Evolutionary conservation across 2,113 vertebrate genomes (phyloP), one percentile per base, ranked within the genome.

Genomic region (Oryzias woworae): DNA sequence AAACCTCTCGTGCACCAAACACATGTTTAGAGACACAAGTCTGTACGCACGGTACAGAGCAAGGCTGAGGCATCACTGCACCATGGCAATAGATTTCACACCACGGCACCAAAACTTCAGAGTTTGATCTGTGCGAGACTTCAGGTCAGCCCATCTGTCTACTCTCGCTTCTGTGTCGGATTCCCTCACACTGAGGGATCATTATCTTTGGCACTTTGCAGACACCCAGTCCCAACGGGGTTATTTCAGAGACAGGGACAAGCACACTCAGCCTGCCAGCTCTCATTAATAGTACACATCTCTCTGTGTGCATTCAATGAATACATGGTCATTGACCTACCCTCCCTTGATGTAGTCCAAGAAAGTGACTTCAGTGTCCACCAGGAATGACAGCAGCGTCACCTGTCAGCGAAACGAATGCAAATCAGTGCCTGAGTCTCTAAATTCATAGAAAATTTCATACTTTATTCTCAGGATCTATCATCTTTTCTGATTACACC

Each of bases 271-370:
- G 56, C 48, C 26, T 53, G 73, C 61, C 71, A 63, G 41, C 56
- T 45, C 76, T 81, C 52, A 66, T 78, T 79, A 64, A 77, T 64
- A 36, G 14, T 14, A 55, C 64, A 64, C 23, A 53, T 54, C 45
- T 42, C 36, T 51, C 26, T 49, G 53, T 2, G n/a, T 17, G 62
- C 3, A 53, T 46, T 65, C 5, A 53, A 22, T 59, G 53, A 44
- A 59, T 14, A 28, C 0, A 1, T 6, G 16, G 3, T 61, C 64
- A 26, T 47, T 41, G 51, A 94, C 96, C 93, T 88, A 98, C 97
- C 97, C 97, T 90, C 97, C 97, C 92, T 98, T 99, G 87, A 99
- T 99, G 88, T 96, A 99, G 92, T 99, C 97, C 83, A 99, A 92
- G 88, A 99, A 99, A 83, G 96, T 98, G 90, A 96, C 95, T 90